Base-by-base conservation (phyloP, 1,140 invertebrate genomes). In the Calycopis cecrops region DNA sequence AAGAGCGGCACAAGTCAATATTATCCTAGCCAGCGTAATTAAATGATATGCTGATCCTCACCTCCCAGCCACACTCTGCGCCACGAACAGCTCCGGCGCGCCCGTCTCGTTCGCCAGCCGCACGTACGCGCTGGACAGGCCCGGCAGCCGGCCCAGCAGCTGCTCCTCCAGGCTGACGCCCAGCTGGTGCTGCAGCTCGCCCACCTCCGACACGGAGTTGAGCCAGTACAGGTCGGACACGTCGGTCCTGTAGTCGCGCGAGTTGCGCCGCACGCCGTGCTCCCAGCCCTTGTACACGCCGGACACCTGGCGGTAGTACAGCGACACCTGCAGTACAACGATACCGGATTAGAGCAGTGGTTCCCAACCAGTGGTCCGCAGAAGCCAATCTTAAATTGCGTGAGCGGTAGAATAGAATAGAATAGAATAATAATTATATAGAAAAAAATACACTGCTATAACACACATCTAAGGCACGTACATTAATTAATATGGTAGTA, bases 121-220 rank as follows among this genome's bases (percentile, higher is more conserved):
- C 18, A 88, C 48, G 54, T 88, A 87, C 6, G 79, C 77, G 38
- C 82, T 85, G 33, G 80, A 79, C 10, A 87, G 57, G 35, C 76
- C 76, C n/a, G 88, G 83, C 16, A 87, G 55, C 16, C 69, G 59
- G 47, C 60, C 62, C 4, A 83, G 65, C 18, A 68, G 60, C 9
- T 63, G 52, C 33, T 81, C 71, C 51, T 76, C 73, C 16, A 85
- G 52, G 4, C 79, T 65, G 14, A 87, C 71, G 65, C 88, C 88
- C 14, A 87, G 55, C 57, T 85, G 81, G 21, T 75, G 69, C 55
- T 88, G 83, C 16, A 88, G 69, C 83, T 97, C 94, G 54, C 91
- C 90, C 1, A 97, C 86, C 74, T 98, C 96, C 0, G 93, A 92
- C 10, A 92, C 89, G 42, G 95, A 90, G 60, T 94, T 94, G 63